Percentiles rank a stretch among this genome's conserved stretches.
Evolutionary conservation across 2,888 invertebrate species (phyloP).

Genomic region (Standfussiana lucernea): DNA sequence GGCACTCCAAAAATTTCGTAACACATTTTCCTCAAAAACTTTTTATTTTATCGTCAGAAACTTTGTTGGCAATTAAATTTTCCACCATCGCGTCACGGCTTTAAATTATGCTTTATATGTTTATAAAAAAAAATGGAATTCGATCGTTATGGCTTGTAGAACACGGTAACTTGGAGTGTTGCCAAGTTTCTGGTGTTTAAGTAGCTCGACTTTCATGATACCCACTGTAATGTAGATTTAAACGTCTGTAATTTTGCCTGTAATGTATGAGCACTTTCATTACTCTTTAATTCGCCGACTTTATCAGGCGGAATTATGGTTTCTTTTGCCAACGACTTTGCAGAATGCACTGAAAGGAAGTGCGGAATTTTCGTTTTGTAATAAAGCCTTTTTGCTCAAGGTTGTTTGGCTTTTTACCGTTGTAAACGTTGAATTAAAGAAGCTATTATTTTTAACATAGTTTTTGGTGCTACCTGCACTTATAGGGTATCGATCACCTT

Average conservation of each 20-base stretch:
- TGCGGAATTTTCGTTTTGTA: constrained; percentile 32
- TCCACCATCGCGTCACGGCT: constrained; percentile 17
- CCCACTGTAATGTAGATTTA: constrained; percentile 67
- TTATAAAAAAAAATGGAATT: constrained; percentile 52
- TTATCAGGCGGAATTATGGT: constrained; percentile 61
- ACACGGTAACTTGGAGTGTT: constrained; percentile 72
- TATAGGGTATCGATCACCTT: background rate
- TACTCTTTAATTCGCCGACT: constrained; percentile 61
- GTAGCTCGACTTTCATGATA: constrained; percentile 69
- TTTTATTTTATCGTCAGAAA: constrained; percentile 37
- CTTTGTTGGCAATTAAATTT: constrained; percentile 52
- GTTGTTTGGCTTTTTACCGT: constrained; percentile 24
- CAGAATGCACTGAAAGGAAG: constrained; percentile 26
- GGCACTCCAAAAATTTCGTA: constrained; percentile 32
- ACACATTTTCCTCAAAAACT: constrained; percentile 33
- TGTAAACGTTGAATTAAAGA: constrained; percentile 10
- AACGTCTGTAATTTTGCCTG: constrained; percentile 63
- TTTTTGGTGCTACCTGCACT: constrained; percentile 8
- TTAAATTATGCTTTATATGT: constrained; percentile 41
- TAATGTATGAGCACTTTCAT: constrained; percentile 61
- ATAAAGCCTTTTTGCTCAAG: constrained; percentile 20
- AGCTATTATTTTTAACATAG: constrained; percentile 19
- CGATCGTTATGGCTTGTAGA: constrained; percentile 71
- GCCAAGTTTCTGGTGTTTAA: constrained; percentile 75
- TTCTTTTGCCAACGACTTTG: constrained; percentile 54